Evolutionary conservation across 2,888 invertebrate species (phyloP), one percentile per base, ranked within the genome.

Genomic region (Didymodactylos carnosus): DNA sequence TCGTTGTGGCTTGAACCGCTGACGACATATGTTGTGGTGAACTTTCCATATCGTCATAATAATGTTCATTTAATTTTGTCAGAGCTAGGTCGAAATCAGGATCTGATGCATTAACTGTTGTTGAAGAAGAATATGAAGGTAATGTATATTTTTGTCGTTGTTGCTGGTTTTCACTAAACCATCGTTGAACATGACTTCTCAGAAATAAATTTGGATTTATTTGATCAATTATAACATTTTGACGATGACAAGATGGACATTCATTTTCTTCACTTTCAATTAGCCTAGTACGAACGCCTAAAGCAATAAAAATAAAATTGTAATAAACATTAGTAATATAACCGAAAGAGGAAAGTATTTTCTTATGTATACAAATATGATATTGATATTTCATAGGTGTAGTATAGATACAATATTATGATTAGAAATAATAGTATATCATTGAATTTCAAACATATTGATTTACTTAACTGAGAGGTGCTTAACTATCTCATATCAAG

Each of bases 261-360:
- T 92, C 91, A 79, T 92, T 92, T 76, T 94, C 92, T 80, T 94
- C 94, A 0, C 92, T 91, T 81, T 94, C 94, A 75, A 95, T 82
- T 70, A 95, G 85, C 69, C 89, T 89, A 76, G 89, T 90, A 77
- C 94, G 87, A 75, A 94, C 91, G 85, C 92, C 92, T 92, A 29
- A 35, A 10, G 2, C 27, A 62, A 35, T 2, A 62, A 14, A 19
- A 27, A 62, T 5, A 35, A 62, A 51, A 16, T 5, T 3, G 5
- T 10, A 27, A 29, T 16, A 3, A 1, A 3, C 3, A 62, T 16
- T 19, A 29, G n/a, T n/a, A n/a, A n/a, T n/a, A n/a, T n/a, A n/a
- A n/a, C n/a, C n/a, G n/a, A n/a, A n/a, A n/a, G n/a, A n/a, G n/a
- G n/a, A n/a, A n/a, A n/a, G n/a, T n/a, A n/a, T n/a, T n/a, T n/a